phyloP scores from a whole-genome alignment of 2,113 vertebrate species.

The Halcyon senegalensis region DNA sequence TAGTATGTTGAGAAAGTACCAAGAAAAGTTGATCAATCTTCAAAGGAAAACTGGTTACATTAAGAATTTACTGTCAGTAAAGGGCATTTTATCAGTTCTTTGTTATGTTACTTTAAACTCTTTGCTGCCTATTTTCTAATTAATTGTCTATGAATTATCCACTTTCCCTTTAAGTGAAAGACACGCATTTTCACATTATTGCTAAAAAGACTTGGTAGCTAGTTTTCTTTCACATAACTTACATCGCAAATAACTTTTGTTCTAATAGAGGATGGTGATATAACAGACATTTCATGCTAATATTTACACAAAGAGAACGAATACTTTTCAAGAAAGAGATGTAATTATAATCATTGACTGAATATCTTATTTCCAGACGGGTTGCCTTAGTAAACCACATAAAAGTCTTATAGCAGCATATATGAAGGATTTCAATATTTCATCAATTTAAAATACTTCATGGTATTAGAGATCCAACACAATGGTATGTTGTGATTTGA shows the following conservation, averaged over 20 bases:
- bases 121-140: neutral
- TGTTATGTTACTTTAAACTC: neutral
- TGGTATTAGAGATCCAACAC: neutral
- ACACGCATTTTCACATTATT: neutral
- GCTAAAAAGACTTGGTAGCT: neutral
- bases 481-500: neutral
- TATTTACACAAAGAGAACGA: slow-evolving; percentile 3
- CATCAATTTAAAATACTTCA: neutral
- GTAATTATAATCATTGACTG: neutral
- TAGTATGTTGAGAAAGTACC: neutral
- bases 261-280: neutral
- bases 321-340: neutral
- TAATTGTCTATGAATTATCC: neutral
- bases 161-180: neutral
- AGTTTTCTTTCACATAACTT: neutral
- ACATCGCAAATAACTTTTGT: neutral
- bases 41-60: neutral
- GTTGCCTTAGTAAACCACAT: neutral
- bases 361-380: neutral
- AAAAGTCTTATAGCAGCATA: neutral
- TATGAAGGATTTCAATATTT: neutral
- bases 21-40: neutral
- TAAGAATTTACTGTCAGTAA: neutral
- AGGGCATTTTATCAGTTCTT: neutral
- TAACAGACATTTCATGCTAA: neutral